Base-by-base conservation (phyloP, 2,113 vertebrate genomes). In the Apeltes quadracus region DNA sequence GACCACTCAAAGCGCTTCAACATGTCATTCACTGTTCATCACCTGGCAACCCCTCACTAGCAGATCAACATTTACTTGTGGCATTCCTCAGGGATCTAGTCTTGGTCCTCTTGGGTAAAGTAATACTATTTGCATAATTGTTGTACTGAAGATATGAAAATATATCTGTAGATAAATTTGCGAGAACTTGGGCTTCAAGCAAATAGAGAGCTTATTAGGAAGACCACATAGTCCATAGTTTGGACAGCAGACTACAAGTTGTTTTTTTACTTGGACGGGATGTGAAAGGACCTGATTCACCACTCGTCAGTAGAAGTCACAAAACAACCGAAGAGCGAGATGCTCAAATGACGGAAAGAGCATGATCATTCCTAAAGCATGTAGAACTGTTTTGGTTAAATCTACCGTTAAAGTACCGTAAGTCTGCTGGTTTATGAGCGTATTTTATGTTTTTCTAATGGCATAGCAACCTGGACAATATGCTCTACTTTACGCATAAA, bases 391-490 rank as follows among this genome's bases (percentile, higher is more conserved):
- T 46, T 56, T 6, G 14, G 6, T 54, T 10, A 15, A 29, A 1
- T 18, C n/a, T n/a, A n/a, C n/a, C n/a, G n/a, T n/a, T n/a, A n/a
- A n/a, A n/a, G n/a, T n/a, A n/a, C n/a, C n/a, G n/a, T n/a, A n/a
- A 5, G 0, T 70, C 25, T 34, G 3, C 23, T 55, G 23, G 56
- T 73, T 63, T 43, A 53, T 41, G 34, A 14, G 4, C 14, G 36
- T 34, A 51, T n/a, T 15, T 9, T 22, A 41, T 46, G 61, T 70
- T 71, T 61, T 44, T 36, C 18, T 34, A 11, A 25, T n/a, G 36
- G 29, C 46, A 38, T 22, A 57, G 34, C 64, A 23, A 27, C 34
- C 46, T 27, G 73, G 55, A 82, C 72, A 76, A 76, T 79, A n/a
- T 63, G 56, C 18, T 74, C 64, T 25, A 61, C 67, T 76, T 57